Conservation (phyloP, 1,140 invertebrate species). For the Cydia splendana region DNA sequence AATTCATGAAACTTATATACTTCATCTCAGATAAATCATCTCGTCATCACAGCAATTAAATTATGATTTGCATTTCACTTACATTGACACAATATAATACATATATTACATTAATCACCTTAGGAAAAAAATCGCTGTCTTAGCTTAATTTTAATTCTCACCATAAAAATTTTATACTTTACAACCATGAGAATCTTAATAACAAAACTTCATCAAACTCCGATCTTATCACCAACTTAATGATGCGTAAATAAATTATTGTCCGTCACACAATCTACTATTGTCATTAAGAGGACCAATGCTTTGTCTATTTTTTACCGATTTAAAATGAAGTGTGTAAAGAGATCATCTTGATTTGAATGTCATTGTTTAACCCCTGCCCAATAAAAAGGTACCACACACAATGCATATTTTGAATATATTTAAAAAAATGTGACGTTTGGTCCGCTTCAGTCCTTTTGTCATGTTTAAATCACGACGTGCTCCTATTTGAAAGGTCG, state of each 20-base stretch:
- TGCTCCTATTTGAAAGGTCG: slow-evolving; percentile 59
- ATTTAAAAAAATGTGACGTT: slow-evolving; percentile 71
- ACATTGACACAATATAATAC: background rate
- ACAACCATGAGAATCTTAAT: slow-evolving; percentile 17
- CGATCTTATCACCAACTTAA: slow-evolving; percentile 66
- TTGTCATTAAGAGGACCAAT: slow-evolving; percentile 54
- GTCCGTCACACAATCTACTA: slow-evolving; percentile 45
- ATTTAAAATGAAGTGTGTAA: slow-evolving; percentile 44
- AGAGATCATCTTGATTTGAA: slow-evolving; percentile 55
- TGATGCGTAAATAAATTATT: slow-evolving; percentile 64
- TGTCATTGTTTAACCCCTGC: slow-evolving; percentile 63
- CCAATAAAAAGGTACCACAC: slow-evolving; percentile 53
- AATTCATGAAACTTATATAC: background rate
- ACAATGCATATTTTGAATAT: slow-evolving; percentile 76
- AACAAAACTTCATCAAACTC: slow-evolving; percentile 51
- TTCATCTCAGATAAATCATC: background rate
- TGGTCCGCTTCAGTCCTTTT: slow-evolving; percentile 61
- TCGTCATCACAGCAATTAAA: background rate
- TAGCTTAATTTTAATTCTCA: background rate
- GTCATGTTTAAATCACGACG: slow-evolving; percentile 56
- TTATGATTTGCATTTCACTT: background rate
- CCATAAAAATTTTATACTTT: background rate
- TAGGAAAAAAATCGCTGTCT: too few species aligned
- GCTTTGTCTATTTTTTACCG: slow-evolving; percentile 60
- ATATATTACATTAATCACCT: too few species aligned